phyloP scores from a whole-genome alignment of 2,888 invertebrate species.

The Ochropacha duplaris region DNA sequence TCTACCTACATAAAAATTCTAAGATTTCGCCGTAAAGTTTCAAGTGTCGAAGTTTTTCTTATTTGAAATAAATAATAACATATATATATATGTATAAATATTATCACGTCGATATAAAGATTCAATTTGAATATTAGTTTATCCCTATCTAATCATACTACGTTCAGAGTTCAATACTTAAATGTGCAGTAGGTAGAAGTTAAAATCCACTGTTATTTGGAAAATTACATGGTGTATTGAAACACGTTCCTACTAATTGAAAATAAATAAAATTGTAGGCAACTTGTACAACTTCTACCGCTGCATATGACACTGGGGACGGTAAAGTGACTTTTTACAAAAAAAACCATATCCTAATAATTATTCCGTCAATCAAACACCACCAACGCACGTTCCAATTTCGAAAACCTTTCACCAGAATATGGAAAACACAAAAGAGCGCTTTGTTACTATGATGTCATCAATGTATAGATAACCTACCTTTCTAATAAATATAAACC shows the following conservation, averaged over 20 bases:
- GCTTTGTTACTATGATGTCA: not conserved
- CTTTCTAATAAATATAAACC: no score
- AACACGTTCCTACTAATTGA: not conserved
- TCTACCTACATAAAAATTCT: no score
- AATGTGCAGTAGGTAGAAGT: no score
- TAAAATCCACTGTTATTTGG: not conserved
- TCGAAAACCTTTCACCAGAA: not conserved
- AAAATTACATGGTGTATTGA: not conserved
- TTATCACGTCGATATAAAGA: no score
- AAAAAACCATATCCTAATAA: not conserved
- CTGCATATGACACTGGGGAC: not conserved
- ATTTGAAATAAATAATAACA: no score
- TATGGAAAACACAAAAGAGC: not conserved
- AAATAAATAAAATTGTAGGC: not conserved
- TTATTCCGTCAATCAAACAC: not conserved
- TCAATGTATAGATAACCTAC: no score
- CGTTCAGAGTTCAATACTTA: no score
- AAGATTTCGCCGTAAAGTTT: no score
- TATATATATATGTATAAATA: no score
- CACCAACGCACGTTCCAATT: not conserved
- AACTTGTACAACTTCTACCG: not conserved
- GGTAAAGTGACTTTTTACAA: not conserved
- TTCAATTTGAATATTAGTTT: no score
- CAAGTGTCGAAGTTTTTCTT: no score
- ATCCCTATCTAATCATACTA: no score